phyloP scores from a whole-genome alignment of 2,888 invertebrate species.

The Cotesia congregata region DNA sequence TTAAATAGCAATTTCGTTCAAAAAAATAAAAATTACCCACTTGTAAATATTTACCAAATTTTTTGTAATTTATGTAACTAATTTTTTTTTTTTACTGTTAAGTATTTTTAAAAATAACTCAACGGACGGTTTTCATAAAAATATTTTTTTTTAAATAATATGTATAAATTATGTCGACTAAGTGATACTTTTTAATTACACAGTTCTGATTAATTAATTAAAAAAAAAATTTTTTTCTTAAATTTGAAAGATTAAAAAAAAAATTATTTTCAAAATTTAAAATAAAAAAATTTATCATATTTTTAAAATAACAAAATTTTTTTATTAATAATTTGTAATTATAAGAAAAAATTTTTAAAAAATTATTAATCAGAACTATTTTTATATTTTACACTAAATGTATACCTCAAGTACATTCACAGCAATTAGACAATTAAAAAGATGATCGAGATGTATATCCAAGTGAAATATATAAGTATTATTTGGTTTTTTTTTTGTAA shows the following conservation, averaged over 20 bases:
- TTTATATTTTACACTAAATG: not conserved
- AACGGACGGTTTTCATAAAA: constrained; percentile 13
- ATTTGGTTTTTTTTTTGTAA: constrained; percentile 42
- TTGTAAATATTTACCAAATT: too few species aligned
- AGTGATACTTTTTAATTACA: not conserved
- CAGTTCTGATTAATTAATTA: too few species aligned
- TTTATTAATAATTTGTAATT: too few species aligned
- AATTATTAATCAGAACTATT: not conserved
- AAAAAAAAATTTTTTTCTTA: too few species aligned
- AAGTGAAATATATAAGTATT: constrained; percentile 38
- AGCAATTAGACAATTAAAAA: constrained; percentile 30
- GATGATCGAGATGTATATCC: not conserved
- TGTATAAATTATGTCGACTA: constrained; percentile 5
- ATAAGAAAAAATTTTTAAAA: too few species aligned
- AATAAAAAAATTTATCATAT: too few species aligned
- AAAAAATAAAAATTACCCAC: too few species aligned
- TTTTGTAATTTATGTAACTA: too few species aligned
- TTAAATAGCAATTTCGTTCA: too few species aligned
- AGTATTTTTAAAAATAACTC: constrained; percentile 9
- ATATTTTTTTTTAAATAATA: not conserved
- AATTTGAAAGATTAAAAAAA: too few species aligned
- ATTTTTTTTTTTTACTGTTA: not conserved
- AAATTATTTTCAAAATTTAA: too few species aligned
- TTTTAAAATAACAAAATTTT: too few species aligned
- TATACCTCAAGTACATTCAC: constrained; percentile 54